phyloP scores from a whole-genome alignment of 2,113 vertebrate species.

The Etheostoma spectabile region DNA sequence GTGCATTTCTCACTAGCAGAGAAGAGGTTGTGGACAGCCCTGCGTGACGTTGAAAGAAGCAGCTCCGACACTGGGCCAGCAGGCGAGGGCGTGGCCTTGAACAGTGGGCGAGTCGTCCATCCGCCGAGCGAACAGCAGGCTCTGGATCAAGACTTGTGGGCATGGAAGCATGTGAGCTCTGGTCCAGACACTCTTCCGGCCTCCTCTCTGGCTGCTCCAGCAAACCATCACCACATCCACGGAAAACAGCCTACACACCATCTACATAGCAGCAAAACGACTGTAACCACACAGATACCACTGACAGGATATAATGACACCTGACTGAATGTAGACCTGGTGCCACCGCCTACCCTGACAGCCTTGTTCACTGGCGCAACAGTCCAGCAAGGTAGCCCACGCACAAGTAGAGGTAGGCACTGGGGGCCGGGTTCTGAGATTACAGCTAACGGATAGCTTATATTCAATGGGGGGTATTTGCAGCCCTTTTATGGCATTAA shows the following conservation, averaged over 20 bases:
- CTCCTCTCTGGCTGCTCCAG: conserved; percentile 87
- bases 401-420: too few species aligned
- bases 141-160: conserved; percentile 90
- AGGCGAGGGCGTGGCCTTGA: conserved; percentile 89
- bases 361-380: too few species aligned
- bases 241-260: conserved; percentile 89
- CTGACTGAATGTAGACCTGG: not conserved
- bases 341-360: too few species aligned
- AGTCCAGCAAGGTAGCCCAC: too few species aligned
- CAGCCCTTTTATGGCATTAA: too few species aligned
- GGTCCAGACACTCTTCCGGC: conserved; percentile 68
- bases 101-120: conserved; percentile 88
- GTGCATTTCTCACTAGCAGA: conserved; percentile 83
- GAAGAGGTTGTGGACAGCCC: conserved; percentile 86
- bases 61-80: conserved; percentile 89
- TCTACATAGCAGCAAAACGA: conserved; percentile 71
- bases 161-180: conserved; percentile 82
- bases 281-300: not conserved
- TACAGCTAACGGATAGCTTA: not conserved
- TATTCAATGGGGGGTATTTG: too few species aligned
- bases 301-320: not conserved
- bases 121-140: conserved; percentile 88
- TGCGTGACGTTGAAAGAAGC: conserved; percentile 64
- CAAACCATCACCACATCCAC: conserved; percentile 91
- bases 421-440: not conserved